Base-by-base conservation (phyloP, 1,140 invertebrate species). In the Hyles vespertilio region DNA sequence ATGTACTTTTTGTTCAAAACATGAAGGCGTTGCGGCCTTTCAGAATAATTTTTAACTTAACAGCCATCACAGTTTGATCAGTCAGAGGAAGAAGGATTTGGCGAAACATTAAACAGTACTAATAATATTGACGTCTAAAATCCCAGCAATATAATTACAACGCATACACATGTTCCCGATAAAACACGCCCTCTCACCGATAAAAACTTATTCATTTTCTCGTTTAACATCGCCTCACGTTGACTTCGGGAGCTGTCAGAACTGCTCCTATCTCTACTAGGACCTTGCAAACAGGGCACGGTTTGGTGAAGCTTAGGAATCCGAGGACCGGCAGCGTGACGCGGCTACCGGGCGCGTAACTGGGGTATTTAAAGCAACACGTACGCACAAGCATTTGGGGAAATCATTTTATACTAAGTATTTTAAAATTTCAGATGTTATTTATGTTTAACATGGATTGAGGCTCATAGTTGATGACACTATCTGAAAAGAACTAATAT, bases 201-300 rank as follows among this genome's bases (percentile, higher is more conserved):
- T 91, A 97, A 92, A 91, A 97, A 97, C 90, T 96, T 96, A 94
- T 96, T 96, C 91, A 97, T 96, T 94, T 96, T 97, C 91, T 96
- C 95, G 89, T 96, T 95, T 91, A 96, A 93, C 87, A 96, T 95
- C 87, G 95, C 94, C 89, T 95, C 94, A 67, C 94, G 91, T 90
- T 92, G 93, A 89, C 92, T 91, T 87, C 91, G 91, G 83, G 93
- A 92, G 79, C 90, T 84, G 63, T 78, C 92, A 76, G 92, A 82
- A 89, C 92, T 91, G 87, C 91, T 91, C 84, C 91, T 90, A 84
- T 91, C 89, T 87, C 82, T 90, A 88, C 87, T 78, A 59, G 64
- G 54, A 82, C 81, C 84, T 88, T 88, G 82, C 67, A 72, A 84
- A 79, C 69, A 83, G 74, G 78, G 62, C 64, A 77, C 74, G 74